phyloP scores from a whole-genome alignment of 2,888 invertebrate species.

The Nyleta sp. region DNA sequence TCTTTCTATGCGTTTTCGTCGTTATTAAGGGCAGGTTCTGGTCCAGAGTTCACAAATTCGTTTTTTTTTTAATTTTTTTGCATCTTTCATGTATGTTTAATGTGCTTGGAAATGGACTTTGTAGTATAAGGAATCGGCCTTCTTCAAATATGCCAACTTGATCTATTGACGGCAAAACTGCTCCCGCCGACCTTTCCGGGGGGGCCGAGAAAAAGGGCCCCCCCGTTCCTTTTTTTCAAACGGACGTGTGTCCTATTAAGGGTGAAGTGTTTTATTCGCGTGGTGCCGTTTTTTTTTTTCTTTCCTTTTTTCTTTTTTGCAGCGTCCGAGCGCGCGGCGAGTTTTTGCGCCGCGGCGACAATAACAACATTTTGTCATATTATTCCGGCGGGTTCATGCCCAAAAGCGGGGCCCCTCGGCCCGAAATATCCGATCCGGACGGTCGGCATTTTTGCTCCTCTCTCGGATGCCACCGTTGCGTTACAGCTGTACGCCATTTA shows the following conservation, averaged over 20 bases:
- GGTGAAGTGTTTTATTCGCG: slow-evolving; percentile 61
- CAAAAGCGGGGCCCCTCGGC: slow-evolving; percentile 61
- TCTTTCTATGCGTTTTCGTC: no score
- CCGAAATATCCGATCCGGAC: slow-evolving; percentile 65
- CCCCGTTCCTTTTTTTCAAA: not conserved
- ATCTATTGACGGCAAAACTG: no score
- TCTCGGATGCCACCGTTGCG: slow-evolving; percentile 66
- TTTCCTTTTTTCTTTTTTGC: slow-evolving; percentile 25
- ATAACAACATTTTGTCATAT: slow-evolving; percentile 44
- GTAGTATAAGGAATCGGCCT: no score
- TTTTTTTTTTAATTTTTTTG: no score
- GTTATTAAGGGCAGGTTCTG: no score
- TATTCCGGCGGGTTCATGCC: slow-evolving; percentile 47
- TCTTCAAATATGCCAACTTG: no score
- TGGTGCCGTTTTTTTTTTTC: not conserved
- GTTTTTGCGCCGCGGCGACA: slow-evolving; percentile 33
- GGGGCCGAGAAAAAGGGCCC: slow-evolving; percentile 7
- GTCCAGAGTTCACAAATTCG: no score
- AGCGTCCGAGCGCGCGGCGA: slow-evolving; percentile 17
- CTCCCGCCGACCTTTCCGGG: no score
- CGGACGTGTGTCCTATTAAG: slow-evolving; percentile 51
- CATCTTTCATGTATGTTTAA: no score
- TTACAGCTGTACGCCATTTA: slow-evolving; percentile 72
- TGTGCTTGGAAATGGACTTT: no score
- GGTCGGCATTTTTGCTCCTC: slow-evolving; percentile 65